Evolutionary conservation across 2,797 vertebrate species (phyloP), one percentile per base, ranked within the genome.

Genomic region (Spatula versicolor): DNA sequence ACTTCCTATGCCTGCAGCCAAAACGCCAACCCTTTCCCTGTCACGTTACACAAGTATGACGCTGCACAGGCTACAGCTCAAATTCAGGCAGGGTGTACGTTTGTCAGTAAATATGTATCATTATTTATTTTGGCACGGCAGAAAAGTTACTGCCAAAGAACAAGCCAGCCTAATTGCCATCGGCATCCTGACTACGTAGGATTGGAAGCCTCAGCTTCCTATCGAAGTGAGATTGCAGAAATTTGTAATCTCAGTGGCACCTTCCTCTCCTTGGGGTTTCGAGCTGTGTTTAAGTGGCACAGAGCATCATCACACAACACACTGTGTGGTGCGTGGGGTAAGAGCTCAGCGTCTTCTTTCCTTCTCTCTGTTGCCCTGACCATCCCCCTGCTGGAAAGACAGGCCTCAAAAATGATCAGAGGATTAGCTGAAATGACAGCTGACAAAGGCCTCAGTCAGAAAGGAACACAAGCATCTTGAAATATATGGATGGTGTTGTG

Each of bases 1-100:
- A 2, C 12, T 79, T 50, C 31, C 55, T 20, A 9, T 2, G 0
- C 17, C 52, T 1, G 1, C 15, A 45, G 12, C 50, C 59, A 72
- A 73, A 92, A 19, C 3, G 4, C n/a, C 26, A 26, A 13, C 31
- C 2, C 0, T 21, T 63, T 78, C 58, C 15, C 50, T 50, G 17
- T 8, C 19, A 64, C 31, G 12, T 35, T 68, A 7, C 2, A 59
- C 46, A 39, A 2, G 3, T 21, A 21, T 26, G 28, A 22, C 45
- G 16, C 50, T 22, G n/a, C 46, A 31, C 0, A 0, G 35, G 37
- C 21, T 9, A 35, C 26, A 69, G 68, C 33, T 86, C 50, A 58
- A 85, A 33, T 14, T 80, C 60, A 54, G 59, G 41, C 37, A 46
- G 39, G 13, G 7, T 73, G 82, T 73, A 2, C 31, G 5, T 52